Evolutionary conservation across 2,888 invertebrate genomes (phyloP).

Genomic region (Ichneumon xanthorius): DNA sequence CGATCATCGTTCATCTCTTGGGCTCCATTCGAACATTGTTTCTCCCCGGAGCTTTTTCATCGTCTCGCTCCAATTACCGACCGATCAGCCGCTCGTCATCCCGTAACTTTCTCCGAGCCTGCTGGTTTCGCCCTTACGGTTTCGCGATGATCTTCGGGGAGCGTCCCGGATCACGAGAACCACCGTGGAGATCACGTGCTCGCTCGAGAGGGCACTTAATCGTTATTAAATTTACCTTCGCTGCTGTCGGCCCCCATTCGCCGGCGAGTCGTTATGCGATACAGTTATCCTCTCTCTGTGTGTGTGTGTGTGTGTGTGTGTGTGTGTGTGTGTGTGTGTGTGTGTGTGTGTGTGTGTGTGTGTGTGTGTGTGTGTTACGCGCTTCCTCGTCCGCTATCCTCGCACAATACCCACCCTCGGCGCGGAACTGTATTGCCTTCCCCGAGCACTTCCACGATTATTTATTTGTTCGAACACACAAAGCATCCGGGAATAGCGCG

Average conservation of each 20-base stretch:
- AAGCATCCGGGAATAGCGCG: slow-evolving; percentile 8
- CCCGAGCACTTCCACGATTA: slow-evolving; percentile 7
- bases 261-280: slow-evolving; percentile 13
- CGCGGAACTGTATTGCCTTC: neutral
- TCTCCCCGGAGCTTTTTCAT: neutral
- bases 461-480: slow-evolving; percentile 35
- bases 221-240: slow-evolving; percentile 42
- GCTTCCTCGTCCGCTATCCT: neutral
- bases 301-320: no score
- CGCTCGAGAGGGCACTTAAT: slow-evolving; percentile 31
- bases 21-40: no score
- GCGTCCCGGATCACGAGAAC: neutral
- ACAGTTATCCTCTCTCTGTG: neutral
- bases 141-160: slow-evolving; percentile 7
- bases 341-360: no score
- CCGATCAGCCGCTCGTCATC: neutral
- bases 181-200: neutral
- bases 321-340: no score
- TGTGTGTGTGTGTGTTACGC: no score
- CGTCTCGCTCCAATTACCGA: neutral
- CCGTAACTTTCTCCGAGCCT: slow-evolving; percentile 30
- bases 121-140: neutral
- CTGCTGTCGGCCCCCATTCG: neutral
- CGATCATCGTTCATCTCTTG: neutral
- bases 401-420: neutral